Evolutionary conservation across 2,888 invertebrate genomes (phyloP), one percentile per base, ranked within the genome.

Genomic region (Acleris laterana): DNA sequence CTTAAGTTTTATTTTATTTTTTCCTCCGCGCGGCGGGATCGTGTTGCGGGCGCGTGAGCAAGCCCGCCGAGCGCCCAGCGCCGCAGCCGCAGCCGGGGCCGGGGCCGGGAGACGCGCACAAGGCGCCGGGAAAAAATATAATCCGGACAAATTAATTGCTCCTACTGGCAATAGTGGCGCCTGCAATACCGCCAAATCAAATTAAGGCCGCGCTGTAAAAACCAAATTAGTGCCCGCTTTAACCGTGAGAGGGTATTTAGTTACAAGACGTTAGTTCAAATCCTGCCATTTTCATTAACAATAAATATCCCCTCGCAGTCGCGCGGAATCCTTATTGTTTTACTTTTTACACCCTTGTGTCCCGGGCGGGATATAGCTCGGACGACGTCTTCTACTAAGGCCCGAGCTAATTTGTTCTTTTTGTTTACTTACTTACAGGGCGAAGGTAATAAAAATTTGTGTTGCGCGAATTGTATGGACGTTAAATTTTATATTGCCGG

Each of bases 161-260:
- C 81, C 88, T 88, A 89, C 91, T 89, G 85, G 88, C 90, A 89
- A 89, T 91, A 92, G 90, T 90, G 88, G 87, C 79, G 88, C 89
- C 88, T 86, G 89, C 89, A 89, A 89, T 88, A 90, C 92, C 89
- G 93, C 93, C 93, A 92, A 93, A 93, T 93, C 93, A 93, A 93
- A 93, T 93, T 93, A 93, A 92, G 90, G 86, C 89, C 86, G 88
- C 92, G 91, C 93, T 92, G 90, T 93, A 93, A 93, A 93, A 93
- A 93, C 92, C 93, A 93, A 93, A 93, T 93, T 93, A 93, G 93
- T 93, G 92, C 89, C 87, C 92, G 92, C 89, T 92, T 92, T 91
- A 93, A 89, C 90, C 90, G 92, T 91, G 90, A 90, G 92, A 88
- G 91, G 90, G 93, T 87, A 91, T 92, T 92, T 91, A 93, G 93